These are phyloP conservation scores for Holothuria leucospilota DNA, from an alignment of 53 echinoderm and acorn worm genomes.

Conservation along the genomic window DNA sequence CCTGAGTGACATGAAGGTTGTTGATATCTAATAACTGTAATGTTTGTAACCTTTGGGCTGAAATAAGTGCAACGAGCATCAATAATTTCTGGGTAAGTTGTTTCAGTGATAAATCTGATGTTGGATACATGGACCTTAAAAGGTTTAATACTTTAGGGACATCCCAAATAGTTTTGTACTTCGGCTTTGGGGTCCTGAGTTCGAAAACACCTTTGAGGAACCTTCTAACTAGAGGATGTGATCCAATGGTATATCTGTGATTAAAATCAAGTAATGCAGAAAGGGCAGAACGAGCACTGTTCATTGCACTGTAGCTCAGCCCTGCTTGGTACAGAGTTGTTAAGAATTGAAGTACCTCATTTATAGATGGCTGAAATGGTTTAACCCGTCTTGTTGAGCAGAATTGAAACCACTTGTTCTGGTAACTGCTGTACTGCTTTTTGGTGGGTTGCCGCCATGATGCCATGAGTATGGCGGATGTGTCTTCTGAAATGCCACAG, in stretches of 20 bases:
- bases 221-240: not conserved
- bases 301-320: not conserved
- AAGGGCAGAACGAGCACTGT: not conserved
- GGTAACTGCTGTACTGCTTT: not conserved
- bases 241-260: not conserved
- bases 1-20: too few species aligned
- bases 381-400: not conserved
- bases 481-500: too few species aligned
- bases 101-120: not conserved
- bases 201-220: not conserved
- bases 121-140: not conserved
- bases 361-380: not conserved
- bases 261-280: too few species aligned
- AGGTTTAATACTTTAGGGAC: not conserved
- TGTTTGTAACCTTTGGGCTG: not conserved
- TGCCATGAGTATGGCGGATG: too few species aligned
- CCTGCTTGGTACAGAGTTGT: not conserved
- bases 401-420: not conserved
- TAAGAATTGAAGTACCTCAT: not conserved
- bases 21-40: too few species aligned
- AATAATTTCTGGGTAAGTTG: too few species aligned
- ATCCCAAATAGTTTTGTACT: not conserved
- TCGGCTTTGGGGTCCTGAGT: not conserved
- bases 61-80: too few species aligned
- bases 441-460: slow-evolving; percentile 1